Base-by-base conservation (phyloP, 2,797 vertebrate genomes). In the Propithecus deckenii region DNA sequence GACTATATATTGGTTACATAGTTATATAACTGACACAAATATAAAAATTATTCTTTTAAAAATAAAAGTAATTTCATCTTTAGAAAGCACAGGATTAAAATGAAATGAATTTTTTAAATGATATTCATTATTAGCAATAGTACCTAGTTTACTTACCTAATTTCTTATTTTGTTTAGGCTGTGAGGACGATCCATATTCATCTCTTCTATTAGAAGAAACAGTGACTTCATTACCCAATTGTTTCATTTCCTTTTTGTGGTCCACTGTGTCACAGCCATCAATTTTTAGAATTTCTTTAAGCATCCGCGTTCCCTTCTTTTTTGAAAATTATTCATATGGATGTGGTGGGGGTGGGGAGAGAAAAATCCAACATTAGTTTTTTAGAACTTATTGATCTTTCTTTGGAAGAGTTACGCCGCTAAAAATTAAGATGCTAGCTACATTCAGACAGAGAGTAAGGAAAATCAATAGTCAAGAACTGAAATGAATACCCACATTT, bases 211-310 rank as follows among this genome's bases (percentile, higher is more conserved):
- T 97, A 57, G 96, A 92, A 1, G 96, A 59, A 95, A 98, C 97
- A 94, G 96, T 94, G 80, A 95, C 86, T 96, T 98, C 98, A 92
- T 94, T 95, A 89, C 97, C 75, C 98, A 93, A 98, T 13, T 85
- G 97, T 76, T 98, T 98, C 41, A 86, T 74, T 95, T 98, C 98
- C 71, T 97, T 99, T 75, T 97, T 98, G 55, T 97, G 97, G 94
- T 98, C 99, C 97, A 95, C 80, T 86, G 97, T 38, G 95, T 99
- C 99, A 63, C 99, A 97, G 61, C 98, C 95, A 97, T 99, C 99
- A 78, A 99, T 99, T 98, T 99, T 99, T 89, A 99, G 98, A 99
- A 99, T 99, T 98, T 99, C 99, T 98, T 99, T 99, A 46, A 99
- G 98, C 98, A 99, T 99, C 98, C 99, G 98, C 11, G 99, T 99